A percentile compares a stretch with the other conserved stretches of the same genome.
These are phyloP conservation scores for Coracias cyanogaster DNA, from an alignment of 2,797 vertebrate genomes.

Conservation along the genomic window DNA sequence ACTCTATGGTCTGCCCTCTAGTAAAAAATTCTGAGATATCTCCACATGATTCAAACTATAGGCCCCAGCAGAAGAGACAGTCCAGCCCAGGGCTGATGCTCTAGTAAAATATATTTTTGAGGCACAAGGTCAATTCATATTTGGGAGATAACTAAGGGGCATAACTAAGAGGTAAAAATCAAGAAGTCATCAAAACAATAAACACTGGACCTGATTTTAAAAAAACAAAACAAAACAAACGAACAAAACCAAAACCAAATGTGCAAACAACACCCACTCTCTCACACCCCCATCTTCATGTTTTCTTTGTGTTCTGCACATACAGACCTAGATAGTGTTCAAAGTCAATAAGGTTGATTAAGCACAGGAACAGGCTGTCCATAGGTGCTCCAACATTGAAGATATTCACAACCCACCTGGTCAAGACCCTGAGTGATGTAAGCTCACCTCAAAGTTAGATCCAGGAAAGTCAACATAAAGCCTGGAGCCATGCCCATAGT, in stretches of 20 bases:
- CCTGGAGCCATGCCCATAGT: no score
- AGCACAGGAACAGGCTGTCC: neutral
- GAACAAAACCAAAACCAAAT: neutral
- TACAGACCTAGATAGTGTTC: neutral
- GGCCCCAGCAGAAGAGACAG: neutral
- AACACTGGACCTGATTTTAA: neutral
- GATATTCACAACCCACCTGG: neutral
- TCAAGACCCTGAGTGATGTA: neutral
- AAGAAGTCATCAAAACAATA: neutral
- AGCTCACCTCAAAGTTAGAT: neutral
- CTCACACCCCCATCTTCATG: accelerated
- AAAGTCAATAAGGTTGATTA: neutral
- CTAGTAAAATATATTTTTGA: neutral
- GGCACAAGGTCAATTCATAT: neutral
- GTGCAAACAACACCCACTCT: accelerated
- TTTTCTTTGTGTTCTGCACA: neutral
- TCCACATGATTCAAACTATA: neutral
- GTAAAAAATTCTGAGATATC: neutral
- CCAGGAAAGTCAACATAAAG: neutral
- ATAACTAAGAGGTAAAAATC: neutral
- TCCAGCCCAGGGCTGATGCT: neutral
- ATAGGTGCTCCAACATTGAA: neutral
- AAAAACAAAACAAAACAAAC: no score
- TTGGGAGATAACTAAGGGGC: neutral
- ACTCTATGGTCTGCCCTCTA: neutral